Conservation (phyloP, 2,113 vertebrate genomes). For the Cavia porcellus region DNA sequence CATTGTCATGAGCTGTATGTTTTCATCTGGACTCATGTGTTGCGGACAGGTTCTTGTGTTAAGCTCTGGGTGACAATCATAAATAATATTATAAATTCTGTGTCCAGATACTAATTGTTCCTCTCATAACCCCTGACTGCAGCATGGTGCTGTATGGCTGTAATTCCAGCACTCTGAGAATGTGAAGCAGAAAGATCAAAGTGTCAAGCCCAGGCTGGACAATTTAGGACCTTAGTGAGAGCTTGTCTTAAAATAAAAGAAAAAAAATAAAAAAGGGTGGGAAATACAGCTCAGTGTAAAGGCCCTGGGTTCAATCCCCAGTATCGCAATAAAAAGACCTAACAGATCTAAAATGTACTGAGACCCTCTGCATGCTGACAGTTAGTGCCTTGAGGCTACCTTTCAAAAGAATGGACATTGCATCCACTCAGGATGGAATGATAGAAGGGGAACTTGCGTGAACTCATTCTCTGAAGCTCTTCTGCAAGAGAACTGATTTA, state of each 20-base stretch:
- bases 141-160: neutral
- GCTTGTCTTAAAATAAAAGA: neutral
- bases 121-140: no score
- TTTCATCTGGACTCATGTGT: no score
- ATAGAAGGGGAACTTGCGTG: neutral
- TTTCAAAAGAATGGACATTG: neutral
- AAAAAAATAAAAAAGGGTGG: neutral
- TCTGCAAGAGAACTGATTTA: neutral
- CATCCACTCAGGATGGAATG: neutral
- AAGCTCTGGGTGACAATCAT: no score
- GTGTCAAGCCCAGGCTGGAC: neutral
- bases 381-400: neutral
- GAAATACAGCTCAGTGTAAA: neutral
- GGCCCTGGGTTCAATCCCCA: no score
- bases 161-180: neutral
- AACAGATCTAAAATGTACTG: neutral
- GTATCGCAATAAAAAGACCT: neutral
- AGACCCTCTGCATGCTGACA: neutral
- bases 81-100: no score
- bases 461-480: neutral
- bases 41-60: no score
- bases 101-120: no score
- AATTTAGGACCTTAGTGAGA: neutral
- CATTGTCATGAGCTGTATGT: no score
- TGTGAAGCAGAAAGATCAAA: neutral